Base-by-base conservation (phyloP, 2,797 vertebrate species). In the Hipposideros larvatus region DNA sequence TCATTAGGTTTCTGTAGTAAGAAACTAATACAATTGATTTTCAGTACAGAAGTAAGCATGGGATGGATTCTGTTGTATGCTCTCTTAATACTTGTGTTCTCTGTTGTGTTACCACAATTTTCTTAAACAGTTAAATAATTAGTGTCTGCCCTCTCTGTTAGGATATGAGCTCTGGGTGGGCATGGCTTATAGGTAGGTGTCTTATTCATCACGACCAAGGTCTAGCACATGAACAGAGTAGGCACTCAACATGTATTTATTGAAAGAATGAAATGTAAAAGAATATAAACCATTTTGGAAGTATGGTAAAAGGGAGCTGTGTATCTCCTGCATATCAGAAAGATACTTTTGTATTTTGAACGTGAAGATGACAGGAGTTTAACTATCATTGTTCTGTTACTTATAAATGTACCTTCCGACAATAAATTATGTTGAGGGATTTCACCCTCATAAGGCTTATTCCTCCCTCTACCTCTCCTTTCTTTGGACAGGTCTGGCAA, bases 1-100 rank as follows among this genome's bases (percentile, higher is more conserved):
- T 85, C 71, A 89, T 94, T 94, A 86, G 94, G 63, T 89, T 96
- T 96, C 70, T 57, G 41, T 77, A 83, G 51, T 74, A n/a, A 94
- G 68, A 85, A 82, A 53, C 59, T 75, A 57, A 86, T 82, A 65
- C 5, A 61, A 0, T 71, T 77, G 86, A 43, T 61, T 92, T 82
- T 82, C 22, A 80, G 55, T 59, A 24, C 15, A 68, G 59, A 89
- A 92, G 90, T 77, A 86, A 95, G 77, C 70, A 66, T 59, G 87
- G 66, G 8, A 19, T 95, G 57, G 63, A 55, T 46, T 89, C 65
- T 48, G 63, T 80, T 75, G 1, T 8, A 1, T 73, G 57, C 22
- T 79, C 31, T 79, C 82, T 73, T 59, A 90, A 91, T 37, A 31
- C 43, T 65, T 66, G 8, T 19, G 34, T 92, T 95, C 46, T 65